Percentiles rank a stretch among this genome's conserved stretches.
Conservation (phyloP, 2,797 vertebrate genomes). For the Glyptemys insculpta region DNA sequence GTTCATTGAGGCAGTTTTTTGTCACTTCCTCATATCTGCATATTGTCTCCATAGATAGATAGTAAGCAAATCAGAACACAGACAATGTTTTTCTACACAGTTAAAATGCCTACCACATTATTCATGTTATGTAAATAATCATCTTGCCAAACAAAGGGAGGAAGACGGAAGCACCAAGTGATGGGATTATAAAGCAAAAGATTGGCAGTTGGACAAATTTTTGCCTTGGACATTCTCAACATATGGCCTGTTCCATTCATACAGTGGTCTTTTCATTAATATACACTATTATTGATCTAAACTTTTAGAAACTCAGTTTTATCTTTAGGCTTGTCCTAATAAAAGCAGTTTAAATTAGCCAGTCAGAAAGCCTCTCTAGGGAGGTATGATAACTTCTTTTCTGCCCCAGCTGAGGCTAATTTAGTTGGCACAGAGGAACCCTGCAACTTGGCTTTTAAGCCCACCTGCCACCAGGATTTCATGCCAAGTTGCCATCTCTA, state of each 20-base stretch:
- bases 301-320: neutral
- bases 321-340: neutral
- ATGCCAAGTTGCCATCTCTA: neutral
- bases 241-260: neutral
- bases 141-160: neutral
- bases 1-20: neutral
- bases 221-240: neutral
- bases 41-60: neutral
- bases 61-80: neutral
- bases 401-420: neutral
- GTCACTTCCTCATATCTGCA: rapidly evolving
- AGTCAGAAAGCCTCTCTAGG: neutral
- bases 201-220: no score
- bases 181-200: neutral
- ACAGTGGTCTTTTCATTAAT: neutral
- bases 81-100: neutral
- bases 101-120: neutral
- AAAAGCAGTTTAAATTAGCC: neutral
- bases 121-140: neutral
- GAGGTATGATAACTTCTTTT: neutral
- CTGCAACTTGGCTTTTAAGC: neutral
- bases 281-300: neutral
- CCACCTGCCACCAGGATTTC: neutral
- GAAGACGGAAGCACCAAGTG: neutral
- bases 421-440: neutral